Evolutionary conservation across 2,113 vertebrate genomes (phyloP).

Genomic region (Atlantisia rogersi): DNA sequence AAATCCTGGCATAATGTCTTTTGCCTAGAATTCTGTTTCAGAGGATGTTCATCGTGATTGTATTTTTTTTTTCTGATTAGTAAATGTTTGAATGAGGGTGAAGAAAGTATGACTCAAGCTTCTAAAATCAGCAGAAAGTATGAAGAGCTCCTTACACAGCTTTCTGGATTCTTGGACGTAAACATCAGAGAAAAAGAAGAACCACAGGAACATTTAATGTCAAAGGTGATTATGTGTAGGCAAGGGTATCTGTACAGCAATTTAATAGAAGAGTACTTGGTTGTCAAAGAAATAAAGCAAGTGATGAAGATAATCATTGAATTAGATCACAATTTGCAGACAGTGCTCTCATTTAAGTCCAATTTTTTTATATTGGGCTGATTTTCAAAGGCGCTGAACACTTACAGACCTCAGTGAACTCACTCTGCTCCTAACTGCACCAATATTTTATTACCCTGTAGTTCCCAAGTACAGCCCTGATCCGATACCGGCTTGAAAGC

Average conservation of each 20-base stretch:
- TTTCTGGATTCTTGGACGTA: conserved; percentile 66
- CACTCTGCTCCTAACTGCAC: background rate
- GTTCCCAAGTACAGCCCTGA: background rate
- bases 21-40: background rate
- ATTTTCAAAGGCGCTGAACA: background rate
- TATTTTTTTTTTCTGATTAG: conserved; percentile 56
- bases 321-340: background rate
- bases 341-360: background rate
- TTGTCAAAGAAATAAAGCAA: background rate
- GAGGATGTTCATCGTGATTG: background rate
- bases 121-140: conserved; percentile 60
- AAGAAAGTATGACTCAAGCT: conserved; percentile 68
- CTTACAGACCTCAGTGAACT: background rate
- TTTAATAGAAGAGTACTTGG: background rate
- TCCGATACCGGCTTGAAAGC: background rate
- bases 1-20: background rate
- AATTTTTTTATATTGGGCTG: background rate
- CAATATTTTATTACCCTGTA: background rate
- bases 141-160: conserved; percentile 72
- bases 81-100: conserved; percentile 67
- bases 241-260: background rate
- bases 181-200: conserved; percentile 63
- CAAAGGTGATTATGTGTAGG: conserved; percentile 71
- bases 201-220: conserved; percentile 69
- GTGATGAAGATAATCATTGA: background rate